phyloP scores from a whole-genome alignment of 1,140 invertebrate genomes.

The Bombus pascuorum region DNA sequence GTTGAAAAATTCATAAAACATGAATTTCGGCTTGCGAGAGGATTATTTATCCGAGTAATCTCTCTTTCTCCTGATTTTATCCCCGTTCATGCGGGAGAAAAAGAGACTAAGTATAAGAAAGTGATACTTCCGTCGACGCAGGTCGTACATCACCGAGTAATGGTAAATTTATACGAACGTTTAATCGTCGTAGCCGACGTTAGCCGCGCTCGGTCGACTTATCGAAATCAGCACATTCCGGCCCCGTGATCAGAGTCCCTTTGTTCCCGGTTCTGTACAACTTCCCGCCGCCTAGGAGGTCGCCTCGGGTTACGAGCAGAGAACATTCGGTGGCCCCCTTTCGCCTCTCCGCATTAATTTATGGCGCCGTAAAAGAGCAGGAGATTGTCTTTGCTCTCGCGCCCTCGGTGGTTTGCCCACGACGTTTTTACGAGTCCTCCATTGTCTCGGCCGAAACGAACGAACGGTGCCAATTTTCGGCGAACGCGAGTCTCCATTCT shows the following conservation, averaged over 20 bases:
- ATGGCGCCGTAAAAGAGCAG: conserved; percentile 74
- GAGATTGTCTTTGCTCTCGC: conserved; percentile 70
- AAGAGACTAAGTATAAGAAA: neutral
- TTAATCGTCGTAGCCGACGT: conserved; percentile 35
- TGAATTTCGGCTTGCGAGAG: no score
- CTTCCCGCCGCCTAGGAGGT: conserved; percentile 29
- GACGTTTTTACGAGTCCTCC: conserved; percentile 75
- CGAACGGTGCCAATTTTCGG: conserved; percentile 62
- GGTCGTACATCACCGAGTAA: neutral
- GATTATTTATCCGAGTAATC: no score
- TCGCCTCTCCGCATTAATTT: conserved; percentile 74
- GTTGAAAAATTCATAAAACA: neutral
- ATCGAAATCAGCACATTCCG: conserved; percentile 46
- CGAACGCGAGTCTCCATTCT: conserved; percentile 36
- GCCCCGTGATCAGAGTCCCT: conserved; percentile 51
- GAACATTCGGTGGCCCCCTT: conserved; percentile 57
- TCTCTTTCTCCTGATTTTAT: neutral
- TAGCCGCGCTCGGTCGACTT: conserved; percentile 21
- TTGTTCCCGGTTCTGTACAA: conserved; percentile 45
- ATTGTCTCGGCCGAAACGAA: conserved; percentile 65
- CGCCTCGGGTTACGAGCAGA: conserved; percentile 57
- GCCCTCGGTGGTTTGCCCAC: conserved; percentile 72
- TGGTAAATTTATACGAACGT: conserved; percentile 42
- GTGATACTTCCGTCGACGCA: neutral
- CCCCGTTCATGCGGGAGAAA: no score